Evolutionary conservation across 2,797 vertebrate genomes (phyloP), one percentile per base, ranked within the genome.

Genomic region (Hemibagrus guttatus): DNA sequence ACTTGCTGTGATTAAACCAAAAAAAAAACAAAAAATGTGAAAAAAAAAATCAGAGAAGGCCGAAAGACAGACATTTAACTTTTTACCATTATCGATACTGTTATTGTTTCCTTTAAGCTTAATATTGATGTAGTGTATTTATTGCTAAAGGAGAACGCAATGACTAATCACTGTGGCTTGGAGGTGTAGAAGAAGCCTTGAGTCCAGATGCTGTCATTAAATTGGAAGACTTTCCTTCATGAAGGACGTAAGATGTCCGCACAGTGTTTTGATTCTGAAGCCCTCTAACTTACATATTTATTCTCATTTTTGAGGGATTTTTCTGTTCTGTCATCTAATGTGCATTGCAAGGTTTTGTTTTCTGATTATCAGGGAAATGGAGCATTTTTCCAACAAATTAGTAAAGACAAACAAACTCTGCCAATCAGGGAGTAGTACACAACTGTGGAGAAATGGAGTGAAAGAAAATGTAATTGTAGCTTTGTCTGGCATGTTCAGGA

Each of bases 321-420:
- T 90, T 93, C 91, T 94, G 87, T 92, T 92, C 92, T 92, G 92
- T 95, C 90, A 87, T 92, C 94, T 93, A 90, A 94, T 94, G 90
- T 93, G 90, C 91, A 92, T 94, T 93, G 91, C 87, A 63, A 93
- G 92, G 92, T 87, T 86, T 94, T 92, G 92, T 91, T 93, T 95
- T 95, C 94, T 93, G 93, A 95, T 94, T 95, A 98, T 98, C 97
- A 98, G 97, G 97, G 97, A 98, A 97, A 96, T 96, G 96, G 96
- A 97, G 96, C 95, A 94, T 96, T 97, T 81, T 97, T 94, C 94
- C 94, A 96, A 94, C 92, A 84, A 93, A 94, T 96, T 95, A 92
- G 93, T 91, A 90, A 93, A 90, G 87, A 95, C 95, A 95, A 96
- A 95, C 95, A 94, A 95, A 93, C 95, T 92, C 94, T 95, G 88